phyloP scores from a whole-genome alignment of 2,797 vertebrate genomes.

The Xiphorhynchus erythropygius region DNA sequence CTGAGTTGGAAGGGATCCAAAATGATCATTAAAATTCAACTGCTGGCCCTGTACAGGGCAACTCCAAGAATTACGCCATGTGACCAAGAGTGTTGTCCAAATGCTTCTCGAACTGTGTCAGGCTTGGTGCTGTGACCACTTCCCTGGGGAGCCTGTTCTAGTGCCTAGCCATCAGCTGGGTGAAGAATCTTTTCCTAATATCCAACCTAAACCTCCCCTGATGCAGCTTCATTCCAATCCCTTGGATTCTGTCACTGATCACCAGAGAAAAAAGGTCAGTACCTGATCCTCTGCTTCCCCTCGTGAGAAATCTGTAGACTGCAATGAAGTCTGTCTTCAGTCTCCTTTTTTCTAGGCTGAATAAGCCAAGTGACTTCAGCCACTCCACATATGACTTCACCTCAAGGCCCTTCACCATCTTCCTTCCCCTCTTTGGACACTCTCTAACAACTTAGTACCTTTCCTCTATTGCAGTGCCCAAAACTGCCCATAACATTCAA shows the following conservation, averaged over 20 bases:
- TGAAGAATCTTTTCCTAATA: neutral
- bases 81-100: neutral
- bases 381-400: rapidly evolving
- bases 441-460: neutral
- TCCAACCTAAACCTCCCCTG: rapidly evolving
- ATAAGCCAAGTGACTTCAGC: neutral
- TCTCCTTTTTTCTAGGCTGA: neutral
- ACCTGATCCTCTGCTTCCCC: neutral
- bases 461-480: neutral
- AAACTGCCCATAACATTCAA: rapidly evolving
- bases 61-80: neutral
- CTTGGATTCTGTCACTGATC: rapidly evolving
- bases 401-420: rapidly evolving
- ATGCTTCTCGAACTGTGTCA: neutral
- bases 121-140: neutral
- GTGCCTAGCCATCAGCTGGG: rapidly evolving
- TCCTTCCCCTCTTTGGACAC: neutral
- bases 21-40: neutral
- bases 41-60: neutral
- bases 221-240: rapidly evolving
- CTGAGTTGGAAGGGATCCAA: neutral
- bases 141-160: neutral
- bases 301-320: rapidly evolving
- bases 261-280: neutral
- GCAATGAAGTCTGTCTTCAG: neutral